phyloP scores from a whole-genome alignment of 1,140 invertebrate species.

The Rhagoletis pomonella region DNA sequence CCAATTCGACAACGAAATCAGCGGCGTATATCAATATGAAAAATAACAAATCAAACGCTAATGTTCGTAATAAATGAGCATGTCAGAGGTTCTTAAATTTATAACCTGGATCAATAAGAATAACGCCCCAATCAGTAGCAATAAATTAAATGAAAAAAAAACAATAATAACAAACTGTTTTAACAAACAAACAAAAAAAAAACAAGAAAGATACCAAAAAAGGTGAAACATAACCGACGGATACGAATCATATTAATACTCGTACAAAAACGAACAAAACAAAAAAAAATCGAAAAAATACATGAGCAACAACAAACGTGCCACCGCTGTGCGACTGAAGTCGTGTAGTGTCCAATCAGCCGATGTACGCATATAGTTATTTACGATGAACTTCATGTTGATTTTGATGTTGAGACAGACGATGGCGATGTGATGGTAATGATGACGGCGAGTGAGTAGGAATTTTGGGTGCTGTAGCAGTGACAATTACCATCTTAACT shows the following conservation, averaged over 20 bases:
- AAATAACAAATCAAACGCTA: constrained; percentile 74
- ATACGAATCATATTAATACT: constrained; percentile 41
- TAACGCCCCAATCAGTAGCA: constrained; percentile 74
- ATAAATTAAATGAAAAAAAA: constrained; percentile 63
- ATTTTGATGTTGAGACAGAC: background rate
- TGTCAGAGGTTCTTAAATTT: constrained; percentile 72
- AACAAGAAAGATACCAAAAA: constrained; percentile 39
- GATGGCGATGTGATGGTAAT: background rate
- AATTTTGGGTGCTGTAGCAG: background rate
- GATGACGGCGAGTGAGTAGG: constrained; percentile 10
- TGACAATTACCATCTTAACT: constrained; percentile 31
- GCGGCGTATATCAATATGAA: constrained; percentile 64
- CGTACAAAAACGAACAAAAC: background rate
- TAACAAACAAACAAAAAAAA: background rate
- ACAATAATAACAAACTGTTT: background rate
- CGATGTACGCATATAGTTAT: background rate
- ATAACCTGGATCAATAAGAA: constrained; percentile 74
- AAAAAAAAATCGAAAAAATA: background rate
- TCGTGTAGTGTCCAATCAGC: constrained; percentile 27
- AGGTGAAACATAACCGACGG: background rate
- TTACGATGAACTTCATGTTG: background rate
- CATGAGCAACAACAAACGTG: constrained; percentile 1
- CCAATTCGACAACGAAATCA: constrained; percentile 23
- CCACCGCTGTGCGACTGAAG: constrained; percentile 15
- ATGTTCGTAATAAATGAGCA: constrained; percentile 72